Conservation (phyloP, 1,140 invertebrate species). For the Archegozetes longisetosus region DNA sequence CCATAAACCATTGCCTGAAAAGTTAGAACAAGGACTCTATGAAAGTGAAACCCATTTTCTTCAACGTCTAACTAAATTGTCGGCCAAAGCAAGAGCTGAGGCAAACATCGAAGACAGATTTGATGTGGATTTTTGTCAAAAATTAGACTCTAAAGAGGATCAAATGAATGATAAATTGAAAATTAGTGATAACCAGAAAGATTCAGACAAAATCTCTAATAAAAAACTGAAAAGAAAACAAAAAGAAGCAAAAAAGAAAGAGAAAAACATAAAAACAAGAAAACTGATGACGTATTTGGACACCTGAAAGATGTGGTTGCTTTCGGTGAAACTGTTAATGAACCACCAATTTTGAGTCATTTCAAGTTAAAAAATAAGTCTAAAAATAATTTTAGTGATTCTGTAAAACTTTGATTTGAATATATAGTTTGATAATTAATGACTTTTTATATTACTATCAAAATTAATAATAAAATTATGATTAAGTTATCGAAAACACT, state of each 20-base stretch:
- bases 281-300: not conserved
- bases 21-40: slow-evolving; percentile 10
- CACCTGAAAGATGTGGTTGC: not conserved
- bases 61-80: slow-evolving; percentile 9
- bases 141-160: not conserved
- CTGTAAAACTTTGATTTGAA: too few relatives aligned
- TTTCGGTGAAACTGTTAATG: not conserved
- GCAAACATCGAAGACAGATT: slow-evolving; percentile 18
- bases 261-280: not conserved
- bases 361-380: not conserved
- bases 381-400: too few relatives aligned
- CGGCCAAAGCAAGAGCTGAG: slow-evolving; percentile 8
- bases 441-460: too few relatives aligned
- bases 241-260: not conserved
- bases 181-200: not conserved
- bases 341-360: not conserved
- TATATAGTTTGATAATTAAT: too few relatives aligned
- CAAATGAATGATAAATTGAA: not conserved
- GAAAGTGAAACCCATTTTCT: slow-evolving; percentile 18
- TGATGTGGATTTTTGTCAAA: slow-evolving; percentile 13
- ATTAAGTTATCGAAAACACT: too few relatives aligned
- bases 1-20: slow-evolving; percentile 1
- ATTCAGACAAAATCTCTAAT: not conserved
- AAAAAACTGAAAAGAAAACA: not conserved
- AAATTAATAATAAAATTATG: too few relatives aligned